Percentiles rank a stretch among this genome's conserved stretches.
phyloP scores from a whole-genome alignment of 2,888 invertebrate genomes.

The Oscheius sp. region DNA sequence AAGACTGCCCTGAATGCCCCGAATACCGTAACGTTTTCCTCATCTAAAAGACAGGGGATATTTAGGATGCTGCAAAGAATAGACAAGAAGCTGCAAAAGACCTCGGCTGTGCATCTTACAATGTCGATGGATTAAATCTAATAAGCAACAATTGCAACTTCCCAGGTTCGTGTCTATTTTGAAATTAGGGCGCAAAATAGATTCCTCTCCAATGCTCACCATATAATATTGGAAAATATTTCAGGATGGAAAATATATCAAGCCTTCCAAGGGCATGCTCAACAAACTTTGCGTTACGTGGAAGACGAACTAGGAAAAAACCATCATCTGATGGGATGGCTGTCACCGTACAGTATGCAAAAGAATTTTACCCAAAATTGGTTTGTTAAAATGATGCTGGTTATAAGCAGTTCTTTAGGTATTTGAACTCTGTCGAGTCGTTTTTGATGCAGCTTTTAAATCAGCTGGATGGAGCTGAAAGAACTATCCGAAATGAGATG shows the following conservation, averaged over 20 bases:
- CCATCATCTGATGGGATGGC: conserved; percentile 66
- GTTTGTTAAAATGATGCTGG: conserved; percentile 31
- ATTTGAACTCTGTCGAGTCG: conserved; percentile 50
- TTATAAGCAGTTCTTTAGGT: conserved; percentile 39
- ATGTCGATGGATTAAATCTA: conserved; percentile 41
- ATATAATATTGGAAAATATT: background rate
- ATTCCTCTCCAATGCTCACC: background rate
- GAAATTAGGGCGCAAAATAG: too few species aligned
- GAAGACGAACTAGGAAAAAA: conserved; percentile 50
- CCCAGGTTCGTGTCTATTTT: conserved; percentile 37
- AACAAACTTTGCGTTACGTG: conserved; percentile 41
- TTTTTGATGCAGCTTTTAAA: conserved; percentile 36
- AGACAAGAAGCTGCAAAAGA: conserved; percentile 44
- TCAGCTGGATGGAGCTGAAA: conserved; percentile 44
- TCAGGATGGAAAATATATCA: conserved; percentile 54
- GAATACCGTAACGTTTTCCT: background rate
- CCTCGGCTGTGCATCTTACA: conserved; percentile 48
- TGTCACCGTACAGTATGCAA: conserved; percentile 55
- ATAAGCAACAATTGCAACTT: conserved; percentile 45
- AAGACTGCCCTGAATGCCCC: conserved; percentile 48
- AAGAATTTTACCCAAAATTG: conserved; percentile 63
- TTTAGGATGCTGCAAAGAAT: conserved; percentile 27
- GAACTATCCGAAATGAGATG: conserved; percentile 53
- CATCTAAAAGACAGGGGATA: background rate
- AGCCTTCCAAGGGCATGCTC: conserved; percentile 51